Base-by-base conservation (phyloP, 2,797 vertebrate species). In the Steatocranus sp. region DNA sequence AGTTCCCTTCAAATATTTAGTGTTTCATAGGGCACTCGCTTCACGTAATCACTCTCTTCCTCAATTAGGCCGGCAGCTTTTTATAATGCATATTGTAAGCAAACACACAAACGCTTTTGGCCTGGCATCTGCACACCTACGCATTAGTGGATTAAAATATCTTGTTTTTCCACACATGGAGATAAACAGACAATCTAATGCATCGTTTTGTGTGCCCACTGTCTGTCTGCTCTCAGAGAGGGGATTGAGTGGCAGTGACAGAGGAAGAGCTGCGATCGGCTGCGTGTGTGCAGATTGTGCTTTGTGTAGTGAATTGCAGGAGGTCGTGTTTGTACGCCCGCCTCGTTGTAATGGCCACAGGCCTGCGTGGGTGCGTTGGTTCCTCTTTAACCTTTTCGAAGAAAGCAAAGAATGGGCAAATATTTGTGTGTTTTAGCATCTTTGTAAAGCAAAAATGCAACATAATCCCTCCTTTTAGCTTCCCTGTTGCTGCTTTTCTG, bases 1-100 rank as follows among this genome's bases (percentile, higher is more conserved):
- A 73, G 86, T 86, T 78, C 78, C 66, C 50, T 82, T 92, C 34
- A 92, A 94, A 92, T 88, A 91, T 91, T 91, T 84, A 91, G 63
- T 66, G 46, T 83, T 83, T 79, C 80, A 54, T 70, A 43, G 73
- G 76, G 75, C 75, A 50, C 30, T 56, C 46, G 61, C 80, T 87
- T 75, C 50, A 36, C 63, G 38, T 63, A 75, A 58, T 81, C 73
- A 82, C 8, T 8, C 84, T 68, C 73, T 75, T 15, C 36, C 66
- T 51, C 85, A 82, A 83, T 86, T 83, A 88, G 41, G n/a, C 74
- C n/a, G 4, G 50, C 46, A 78, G 80, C 75, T 50, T 63, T 66
- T 88, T 76, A 58, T 78, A 66, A 76, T 83, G 46, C 51, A 58
- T 66, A 38, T 84, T 78, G 54, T 73, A 83, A 53, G 41, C 63